Base-by-base conservation (phyloP, 2,113 vertebrate genomes). In the Pteropus alecto region DNA sequence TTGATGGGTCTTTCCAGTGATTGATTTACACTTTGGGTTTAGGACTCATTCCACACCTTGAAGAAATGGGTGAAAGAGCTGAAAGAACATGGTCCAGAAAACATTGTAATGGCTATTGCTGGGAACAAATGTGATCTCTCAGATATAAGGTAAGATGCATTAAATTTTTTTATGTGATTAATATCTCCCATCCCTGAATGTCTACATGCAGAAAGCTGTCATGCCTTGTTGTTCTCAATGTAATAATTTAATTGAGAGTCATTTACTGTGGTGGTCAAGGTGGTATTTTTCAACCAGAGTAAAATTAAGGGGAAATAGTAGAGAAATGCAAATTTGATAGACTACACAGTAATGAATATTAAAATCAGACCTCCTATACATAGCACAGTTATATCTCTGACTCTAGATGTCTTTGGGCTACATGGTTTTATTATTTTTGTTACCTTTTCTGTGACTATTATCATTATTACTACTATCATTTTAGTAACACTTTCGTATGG, bases 61-160 rank as follows among this genome's bases (percentile, higher is more conserved):
- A 99, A 99, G 98, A 99, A 99, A 96, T 99, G 99, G 99, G 99
- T 99, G 92, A 99, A 99, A 98, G 99, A 99, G 97, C 98, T 99
- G 92, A 99, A 99, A 97, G 99, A 99, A 93, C 99, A 99, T 1
- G 99, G 99, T 33, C 99, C 99, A 58, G 99, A 99, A 97, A 99
- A 99, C 98, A 99, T 99, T 51, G 99, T 99, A 28, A 99, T 99
- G 98, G 99, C 99, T 46, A 99, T 99, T 0, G 99, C 99, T 94
- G 99, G 99, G 96, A 99, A 99, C 98, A 99, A 99, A 97, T 99
- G 99, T 91, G 99, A 99, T 97, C 99, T 99, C 97, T 99, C 99
- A 73, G 99, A 99, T 98, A 99, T 99, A 98, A 99, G 99, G 99
- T 99, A 98, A 97, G 43, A 16, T 6, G 56, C 68, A 15, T 18